Conservation (phyloP, 2,113 vertebrate genomes). For the Leuciscus idus region DNA sequence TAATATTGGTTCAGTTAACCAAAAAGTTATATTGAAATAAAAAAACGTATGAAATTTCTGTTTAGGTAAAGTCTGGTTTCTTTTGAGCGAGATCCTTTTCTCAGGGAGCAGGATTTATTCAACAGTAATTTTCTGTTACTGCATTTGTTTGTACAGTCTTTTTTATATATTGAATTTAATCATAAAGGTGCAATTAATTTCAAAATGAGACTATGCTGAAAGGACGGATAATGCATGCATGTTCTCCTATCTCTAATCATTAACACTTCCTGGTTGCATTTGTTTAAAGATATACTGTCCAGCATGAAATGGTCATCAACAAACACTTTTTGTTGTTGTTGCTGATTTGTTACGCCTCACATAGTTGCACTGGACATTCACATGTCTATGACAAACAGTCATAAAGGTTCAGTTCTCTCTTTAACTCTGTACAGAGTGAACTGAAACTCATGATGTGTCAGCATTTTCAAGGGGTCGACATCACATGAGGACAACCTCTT, state of each 20-base stretch:
- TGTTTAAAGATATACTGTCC: not conserved
- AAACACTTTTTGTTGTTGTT: not conserved
- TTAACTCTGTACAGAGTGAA: conserved; percentile 2
- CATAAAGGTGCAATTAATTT: conserved; percentile 60
- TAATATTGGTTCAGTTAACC: conserved; percentile 11
- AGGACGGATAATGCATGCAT: not conserved
- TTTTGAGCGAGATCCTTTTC: conserved; percentile 27
- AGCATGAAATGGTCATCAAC: not conserved
- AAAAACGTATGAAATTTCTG: not conserved
- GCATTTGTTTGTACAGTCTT: not conserved
- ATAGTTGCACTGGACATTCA: not conserved
- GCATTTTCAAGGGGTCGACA: not conserved
- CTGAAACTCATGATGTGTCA: not conserved
- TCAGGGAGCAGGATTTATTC: conserved; percentile 49
- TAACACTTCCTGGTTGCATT: conserved; percentile 27
- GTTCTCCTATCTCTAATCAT: not conserved
- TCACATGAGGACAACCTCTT: not conserved
- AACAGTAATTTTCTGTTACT: not conserved
- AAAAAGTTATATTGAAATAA: conserved; percentile 32
- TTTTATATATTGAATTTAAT: conserved; percentile 3
- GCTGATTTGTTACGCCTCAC: not conserved
- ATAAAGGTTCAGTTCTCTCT: not conserved
- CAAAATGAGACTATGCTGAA: conserved; percentile 51
- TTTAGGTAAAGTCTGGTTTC: not conserved
- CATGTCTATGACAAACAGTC: not conserved